These are phyloP conservation scores for Drosophila leontia DNA, from an alignment of 1,140 invertebrate genomes.

Conservation along the genomic window DNA sequence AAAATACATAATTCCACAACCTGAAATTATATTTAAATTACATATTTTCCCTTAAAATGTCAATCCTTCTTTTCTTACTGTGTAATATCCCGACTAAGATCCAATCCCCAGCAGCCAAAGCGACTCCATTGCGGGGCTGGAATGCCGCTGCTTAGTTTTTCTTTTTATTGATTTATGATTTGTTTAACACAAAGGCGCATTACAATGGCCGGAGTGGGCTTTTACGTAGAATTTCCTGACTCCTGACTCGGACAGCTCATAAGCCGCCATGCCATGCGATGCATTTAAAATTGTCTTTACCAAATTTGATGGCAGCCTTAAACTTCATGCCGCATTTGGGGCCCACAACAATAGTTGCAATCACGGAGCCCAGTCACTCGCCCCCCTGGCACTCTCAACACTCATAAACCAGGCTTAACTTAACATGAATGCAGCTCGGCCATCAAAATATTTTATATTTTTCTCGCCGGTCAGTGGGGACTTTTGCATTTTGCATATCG, in stretches of 20 bases:
- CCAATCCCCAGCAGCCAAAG: slow-evolving; percentile 31
- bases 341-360: slow-evolving; percentile 78
- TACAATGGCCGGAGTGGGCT: slow-evolving; percentile 72
- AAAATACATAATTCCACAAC: background rate
- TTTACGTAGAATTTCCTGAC: slow-evolving; percentile 70
- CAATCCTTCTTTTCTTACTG: background rate
- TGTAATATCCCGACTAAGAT: slow-evolving; percentile 9
- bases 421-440: slow-evolving; percentile 80
- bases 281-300: slow-evolving; percentile 82
- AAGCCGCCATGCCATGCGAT: slow-evolving; percentile 54
- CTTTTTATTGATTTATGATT: slow-evolving; percentile 83
- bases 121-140: slow-evolving; percentile 51
- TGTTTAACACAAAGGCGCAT: slow-evolving; percentile 83
- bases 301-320: slow-evolving; percentile 83
- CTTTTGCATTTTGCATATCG: slow-evolving; percentile 40
- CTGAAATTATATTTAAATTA: background rate
- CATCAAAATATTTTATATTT: slow-evolving; percentile 81
- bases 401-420: slow-evolving; percentile 83
- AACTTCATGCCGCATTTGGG: slow-evolving; percentile 81
- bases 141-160: slow-evolving; percentile 79
- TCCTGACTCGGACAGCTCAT: slow-evolving; percentile 45
- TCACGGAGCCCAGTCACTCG: slow-evolving; percentile 51
- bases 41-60: background rate
- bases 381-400: slow-evolving; percentile 64
- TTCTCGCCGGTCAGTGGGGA: slow-evolving; percentile 23